These are phyloP conservation scores for Pipistrellus kuhlii DNA, from an alignment of 2,797 vertebrate genomes.

Conservation along the genomic window DNA sequence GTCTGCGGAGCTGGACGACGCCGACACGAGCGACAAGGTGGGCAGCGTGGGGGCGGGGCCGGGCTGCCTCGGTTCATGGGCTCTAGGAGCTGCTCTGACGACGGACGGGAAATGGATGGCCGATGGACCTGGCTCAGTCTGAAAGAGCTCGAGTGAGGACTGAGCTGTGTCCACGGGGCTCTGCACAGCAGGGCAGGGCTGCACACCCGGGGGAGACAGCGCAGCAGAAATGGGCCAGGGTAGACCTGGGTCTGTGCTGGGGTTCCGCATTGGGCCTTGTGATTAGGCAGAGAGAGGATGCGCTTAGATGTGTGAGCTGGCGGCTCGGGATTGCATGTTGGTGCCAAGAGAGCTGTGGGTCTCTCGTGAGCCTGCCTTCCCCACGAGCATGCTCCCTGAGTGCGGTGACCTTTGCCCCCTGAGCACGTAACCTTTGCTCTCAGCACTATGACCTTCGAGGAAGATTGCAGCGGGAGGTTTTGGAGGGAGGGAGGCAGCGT, in stretches of 20 bases:
- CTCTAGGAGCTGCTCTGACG: rapidly evolving
- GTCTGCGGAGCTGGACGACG: slow-evolving; percentile 92
- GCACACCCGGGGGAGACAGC: background rate
- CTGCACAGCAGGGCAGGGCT: background rate
- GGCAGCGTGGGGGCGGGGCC: too few species aligned
- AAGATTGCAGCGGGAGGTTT: background rate
- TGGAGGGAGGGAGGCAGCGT: background rate
- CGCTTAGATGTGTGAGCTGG: background rate
- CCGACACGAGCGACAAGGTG: slow-evolving; percentile 92
- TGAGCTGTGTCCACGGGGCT: rapidly evolving
- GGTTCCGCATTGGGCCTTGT: background rate
- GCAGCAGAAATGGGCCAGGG: background rate
- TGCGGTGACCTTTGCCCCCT: too few species aligned
- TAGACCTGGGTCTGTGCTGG: background rate
- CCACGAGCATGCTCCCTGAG: too few species aligned
- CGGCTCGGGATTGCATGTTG: background rate
- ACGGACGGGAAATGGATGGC: rapidly evolving
- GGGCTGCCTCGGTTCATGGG: too few species aligned
- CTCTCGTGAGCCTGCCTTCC: too few species aligned
- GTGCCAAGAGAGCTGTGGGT: background rate
- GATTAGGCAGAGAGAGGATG: background rate
- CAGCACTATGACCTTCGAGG: background rate
- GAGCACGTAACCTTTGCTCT: too few species aligned
- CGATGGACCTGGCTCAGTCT: background rate
- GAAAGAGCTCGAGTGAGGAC: rapidly evolving